A percentile compares a stretch with the other conserved stretches of the same genome.
Evolutionary conservation across 1,140 invertebrate species (phyloP).

Genomic region (Hyles vespertilio): DNA sequence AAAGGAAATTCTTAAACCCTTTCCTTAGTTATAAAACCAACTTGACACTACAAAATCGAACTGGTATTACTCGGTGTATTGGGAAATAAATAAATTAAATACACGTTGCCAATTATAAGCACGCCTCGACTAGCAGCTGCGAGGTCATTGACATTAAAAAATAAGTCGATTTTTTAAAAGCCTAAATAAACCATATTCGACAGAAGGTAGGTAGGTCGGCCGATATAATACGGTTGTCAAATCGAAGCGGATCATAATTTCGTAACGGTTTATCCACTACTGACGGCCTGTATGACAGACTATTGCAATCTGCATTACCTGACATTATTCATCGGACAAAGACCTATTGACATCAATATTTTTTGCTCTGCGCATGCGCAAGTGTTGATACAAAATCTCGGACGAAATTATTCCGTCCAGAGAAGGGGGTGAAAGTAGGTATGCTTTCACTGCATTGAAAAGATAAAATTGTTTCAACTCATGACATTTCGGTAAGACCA

Average conservation of each 20-base stretch:
- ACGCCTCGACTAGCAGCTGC: too few species aligned
- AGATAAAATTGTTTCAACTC: slow-evolving; percentile 19
- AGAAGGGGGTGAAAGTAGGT: slow-evolving; percentile 34
- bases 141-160: too few species aligned
- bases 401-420: slow-evolving; percentile 29
- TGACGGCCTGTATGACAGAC: neutral
- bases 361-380: slow-evolving; percentile 33
- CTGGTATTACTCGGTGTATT: too few species aligned
- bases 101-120: too few species aligned
- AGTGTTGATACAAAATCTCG: slow-evolving; percentile 55
- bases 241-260: neutral
- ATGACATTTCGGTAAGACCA: slow-evolving; percentile 14
- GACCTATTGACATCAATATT: slow-evolving; percentile 61
- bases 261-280: slow-evolving; percentile 1
- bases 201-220: too few species aligned
- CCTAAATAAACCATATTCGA: too few species aligned
- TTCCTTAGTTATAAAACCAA: too few species aligned
- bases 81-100: too few species aligned
- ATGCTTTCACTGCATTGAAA: slow-evolving; percentile 33
- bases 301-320: slow-evolving; percentile 25
- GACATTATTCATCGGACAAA: slow-evolving; percentile 37
- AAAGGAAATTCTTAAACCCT: too few species aligned
- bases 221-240: too few species aligned
- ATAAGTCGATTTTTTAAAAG: too few species aligned
- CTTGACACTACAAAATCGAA: too few species aligned